A percentile compares a stretch with the other conserved stretches of the same genome.
Evolutionary conservation across 2,113 vertebrate species (phyloP).

Genomic region (Podarcis cretensis): DNA sequence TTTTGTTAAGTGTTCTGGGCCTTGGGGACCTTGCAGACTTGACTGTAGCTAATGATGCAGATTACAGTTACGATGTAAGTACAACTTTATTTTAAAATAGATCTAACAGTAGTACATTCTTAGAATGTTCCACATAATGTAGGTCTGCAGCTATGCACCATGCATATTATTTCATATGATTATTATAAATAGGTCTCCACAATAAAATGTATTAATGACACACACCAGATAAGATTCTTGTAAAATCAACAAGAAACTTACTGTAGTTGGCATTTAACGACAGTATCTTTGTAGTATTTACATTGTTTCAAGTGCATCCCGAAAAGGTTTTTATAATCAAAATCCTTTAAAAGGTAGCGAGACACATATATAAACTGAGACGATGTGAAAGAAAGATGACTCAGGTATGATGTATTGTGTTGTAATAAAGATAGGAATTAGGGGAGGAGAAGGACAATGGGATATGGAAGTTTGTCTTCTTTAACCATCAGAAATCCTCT

Average conservation of each 20-base stretch:
- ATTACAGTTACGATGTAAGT: conserved; percentile 99
- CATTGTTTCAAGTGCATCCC: too few relatives aligned
- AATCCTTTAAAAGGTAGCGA: neutral
- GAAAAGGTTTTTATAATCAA: neutral
- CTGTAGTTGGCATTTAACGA: neutral
- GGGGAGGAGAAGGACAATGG: neutral
- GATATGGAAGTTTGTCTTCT: neutral
- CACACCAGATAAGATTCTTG: neutral
- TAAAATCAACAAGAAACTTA: neutral
- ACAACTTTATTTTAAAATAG: conserved; percentile 77
- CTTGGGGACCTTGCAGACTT: conserved; percentile 98
- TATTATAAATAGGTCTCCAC: neutral
- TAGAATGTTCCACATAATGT: neutral
- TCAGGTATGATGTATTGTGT: neutral
- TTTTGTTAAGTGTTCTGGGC: conserved; percentile 95
- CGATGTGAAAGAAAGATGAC: neutral
- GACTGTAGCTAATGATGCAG: conserved; percentile 97
- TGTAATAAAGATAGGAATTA: neutral
- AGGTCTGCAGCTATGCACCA: neutral
- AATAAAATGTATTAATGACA: neutral
- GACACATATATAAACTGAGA: neutral
- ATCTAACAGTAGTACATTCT: neutral
- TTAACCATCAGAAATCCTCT: neutral
- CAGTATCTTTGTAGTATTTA: too few relatives aligned
- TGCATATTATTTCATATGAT: neutral